Percentiles rank a stretch among this genome's conserved stretches.
Conservation (phyloP, 2,888 invertebrate species). For the Aleiodes leptofemur region DNA sequence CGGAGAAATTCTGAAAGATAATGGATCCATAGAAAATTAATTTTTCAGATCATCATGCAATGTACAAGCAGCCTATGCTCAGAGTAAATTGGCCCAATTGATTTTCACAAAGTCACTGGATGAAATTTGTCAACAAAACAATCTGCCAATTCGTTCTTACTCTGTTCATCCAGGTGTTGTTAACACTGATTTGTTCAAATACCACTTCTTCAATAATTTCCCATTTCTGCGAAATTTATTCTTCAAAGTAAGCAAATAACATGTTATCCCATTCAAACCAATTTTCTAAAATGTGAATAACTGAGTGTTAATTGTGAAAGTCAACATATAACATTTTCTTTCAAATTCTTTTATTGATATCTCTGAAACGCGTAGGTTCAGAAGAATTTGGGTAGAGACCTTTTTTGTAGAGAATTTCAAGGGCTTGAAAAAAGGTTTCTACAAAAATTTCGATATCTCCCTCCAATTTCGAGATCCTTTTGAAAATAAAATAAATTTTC, state of each 20-base stretch:
- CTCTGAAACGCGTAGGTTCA: not conserved
- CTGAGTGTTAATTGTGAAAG: too few species aligned
- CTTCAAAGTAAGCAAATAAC: constrained; percentile 80
- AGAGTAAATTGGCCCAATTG: constrained; percentile 91
- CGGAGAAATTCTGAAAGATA: too few species aligned
- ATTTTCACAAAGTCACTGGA: constrained; percentile 77
- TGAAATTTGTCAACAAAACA: constrained; percentile 65
- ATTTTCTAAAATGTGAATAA: too few species aligned
- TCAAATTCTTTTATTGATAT: not conserved
- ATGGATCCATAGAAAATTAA: constrained; percentile 34
- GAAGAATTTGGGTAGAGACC: too few species aligned
- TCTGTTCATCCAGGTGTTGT: constrained; percentile 93
- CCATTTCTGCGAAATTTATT: constrained; percentile 81
- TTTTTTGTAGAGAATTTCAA: too few species aligned
- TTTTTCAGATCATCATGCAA: constrained; percentile 78
- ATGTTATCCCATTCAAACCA: too few species aligned
- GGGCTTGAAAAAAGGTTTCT: too few species aligned
- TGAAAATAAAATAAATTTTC: too few species aligned
- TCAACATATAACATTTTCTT: too few species aligned
- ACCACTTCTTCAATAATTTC: constrained; percentile 80
- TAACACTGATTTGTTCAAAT: constrained; percentile 87
- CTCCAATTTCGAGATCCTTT: too few species aligned
- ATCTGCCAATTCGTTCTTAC: constrained; percentile 73
- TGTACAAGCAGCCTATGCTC: constrained; percentile 85
- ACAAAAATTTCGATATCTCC: too few species aligned